Conservation (phyloP, 1,140 invertebrate species). For the Aphaenogaster rudis region DNA sequence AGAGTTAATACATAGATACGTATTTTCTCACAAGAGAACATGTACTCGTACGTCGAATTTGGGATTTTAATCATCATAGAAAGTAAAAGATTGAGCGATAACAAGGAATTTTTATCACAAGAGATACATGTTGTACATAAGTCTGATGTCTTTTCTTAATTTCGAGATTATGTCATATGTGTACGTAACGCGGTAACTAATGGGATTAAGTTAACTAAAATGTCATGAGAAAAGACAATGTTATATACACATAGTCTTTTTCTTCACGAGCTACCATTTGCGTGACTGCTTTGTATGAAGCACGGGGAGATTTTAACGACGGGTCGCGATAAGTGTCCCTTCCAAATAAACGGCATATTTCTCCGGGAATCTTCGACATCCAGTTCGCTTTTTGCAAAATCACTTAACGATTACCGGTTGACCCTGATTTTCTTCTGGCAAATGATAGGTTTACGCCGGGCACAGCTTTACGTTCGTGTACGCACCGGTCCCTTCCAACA, state of each 20-base stretch:
- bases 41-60: background rate
- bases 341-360: constrained; percentile 24
- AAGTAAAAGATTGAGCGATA: background rate
- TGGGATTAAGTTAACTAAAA: background rate
- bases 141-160: background rate
- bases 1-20: background rate
- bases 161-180: background rate
- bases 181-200: background rate
- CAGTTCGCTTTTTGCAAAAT: constrained; percentile 50
- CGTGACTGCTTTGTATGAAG: background rate
- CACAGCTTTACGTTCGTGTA: constrained; percentile 25
- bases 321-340: background rate
- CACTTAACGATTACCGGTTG: constrained; percentile 57
- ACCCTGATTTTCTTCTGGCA: constrained; percentile 56
- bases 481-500: constrained; percentile 1
- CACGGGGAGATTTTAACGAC: background rate
- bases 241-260: background rate
- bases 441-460: constrained; percentile 47
- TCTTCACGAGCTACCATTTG: background rate
- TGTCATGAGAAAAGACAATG: background rate
- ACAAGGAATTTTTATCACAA: background rate
- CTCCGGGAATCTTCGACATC: constrained; percentile 7
- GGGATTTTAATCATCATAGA: background rate
- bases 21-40: background rate
- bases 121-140: background rate